A percentile compares a stretch with the other conserved stretches of the same genome.
phyloP scores from a whole-genome alignment of 1,140 invertebrate genomes.

The Cephus cinctus region DNA sequence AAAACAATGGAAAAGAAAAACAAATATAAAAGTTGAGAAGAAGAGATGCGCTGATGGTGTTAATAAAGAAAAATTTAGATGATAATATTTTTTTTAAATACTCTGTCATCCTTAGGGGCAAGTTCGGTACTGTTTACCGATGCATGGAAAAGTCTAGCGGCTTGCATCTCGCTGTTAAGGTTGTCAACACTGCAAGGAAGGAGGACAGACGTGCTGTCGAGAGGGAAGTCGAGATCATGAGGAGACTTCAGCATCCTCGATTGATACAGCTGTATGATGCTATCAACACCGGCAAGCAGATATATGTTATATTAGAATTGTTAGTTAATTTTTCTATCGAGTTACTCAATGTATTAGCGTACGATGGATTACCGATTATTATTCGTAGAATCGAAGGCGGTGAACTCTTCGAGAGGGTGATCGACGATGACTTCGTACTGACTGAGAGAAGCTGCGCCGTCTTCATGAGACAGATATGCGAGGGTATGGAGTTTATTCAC shows the following conservation, averaged over 20 bases:
- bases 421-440: constrained; percentile 95
- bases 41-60: too few species aligned
- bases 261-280: constrained; percentile 96
- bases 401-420: constrained; percentile 96
- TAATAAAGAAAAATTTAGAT: too few species aligned
- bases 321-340: constrained; percentile 63
- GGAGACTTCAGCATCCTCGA: constrained; percentile 86
- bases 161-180: constrained; percentile 87
- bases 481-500: constrained; percentile 96
- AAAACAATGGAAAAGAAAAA: too few species aligned
- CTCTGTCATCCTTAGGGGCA: constrained; percentile 72
- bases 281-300: constrained; percentile 87
- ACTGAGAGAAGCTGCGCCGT: constrained; percentile 94
- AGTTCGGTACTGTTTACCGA: constrained; percentile 96
- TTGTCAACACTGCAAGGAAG: constrained; percentile 79
- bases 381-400: constrained; percentile 87
- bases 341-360: constrained; percentile 30
- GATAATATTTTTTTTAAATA: constrained; percentile 21
- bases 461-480: constrained; percentile 96
- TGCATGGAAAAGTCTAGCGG: constrained; percentile 83
- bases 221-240: constrained; percentile 96
- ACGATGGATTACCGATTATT: constrained; percentile 7
- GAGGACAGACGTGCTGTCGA: constrained; percentile 90
- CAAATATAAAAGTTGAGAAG: too few species aligned
- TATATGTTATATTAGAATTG: constrained; percentile 95